Conservation (phyloP, 2,113 vertebrate species). For the Percina caprodes region DNA sequence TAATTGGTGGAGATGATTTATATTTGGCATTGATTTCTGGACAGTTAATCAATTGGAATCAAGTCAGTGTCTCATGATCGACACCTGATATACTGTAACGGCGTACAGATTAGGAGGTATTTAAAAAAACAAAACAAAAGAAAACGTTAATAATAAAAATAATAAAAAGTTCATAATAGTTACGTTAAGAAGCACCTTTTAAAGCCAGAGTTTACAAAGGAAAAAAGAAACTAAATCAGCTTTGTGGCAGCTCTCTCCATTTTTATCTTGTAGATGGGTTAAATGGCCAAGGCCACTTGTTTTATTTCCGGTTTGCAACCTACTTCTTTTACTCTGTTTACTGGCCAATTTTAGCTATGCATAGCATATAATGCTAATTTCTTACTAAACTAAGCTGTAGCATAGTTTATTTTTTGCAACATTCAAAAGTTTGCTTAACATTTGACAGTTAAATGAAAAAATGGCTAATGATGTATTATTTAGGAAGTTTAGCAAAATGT, state of each 20-base stretch:
- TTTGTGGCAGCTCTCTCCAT: too few relatives aligned
- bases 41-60: conserved; percentile 6
- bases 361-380: too few relatives aligned
- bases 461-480: not conserved
- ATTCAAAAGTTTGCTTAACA: too few relatives aligned
- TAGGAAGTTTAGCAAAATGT: not conserved
- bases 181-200: not conserved
- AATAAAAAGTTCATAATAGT: too few relatives aligned
- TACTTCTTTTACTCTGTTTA: too few relatives aligned
- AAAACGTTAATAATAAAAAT: not conserved
- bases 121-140: not conserved
- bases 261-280: too few relatives aligned
- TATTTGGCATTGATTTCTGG: conserved; percentile 20
- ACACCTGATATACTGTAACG: not conserved
- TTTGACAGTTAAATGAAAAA: too few relatives aligned
- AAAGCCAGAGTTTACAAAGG: not conserved
- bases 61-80: not conserved
- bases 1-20: conserved; percentile 16
- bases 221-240: not conserved
- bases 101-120: not conserved
- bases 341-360: too few relatives aligned
- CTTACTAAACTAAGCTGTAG: too few relatives aligned
- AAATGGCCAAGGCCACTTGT: too few relatives aligned
- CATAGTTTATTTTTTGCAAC: too few relatives aligned
- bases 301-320: too few relatives aligned